Evolutionary conservation across 1,140 invertebrate genomes (phyloP), one percentile per base, ranked within the genome.

Genomic region (Drosophila kohkoa): DNA sequence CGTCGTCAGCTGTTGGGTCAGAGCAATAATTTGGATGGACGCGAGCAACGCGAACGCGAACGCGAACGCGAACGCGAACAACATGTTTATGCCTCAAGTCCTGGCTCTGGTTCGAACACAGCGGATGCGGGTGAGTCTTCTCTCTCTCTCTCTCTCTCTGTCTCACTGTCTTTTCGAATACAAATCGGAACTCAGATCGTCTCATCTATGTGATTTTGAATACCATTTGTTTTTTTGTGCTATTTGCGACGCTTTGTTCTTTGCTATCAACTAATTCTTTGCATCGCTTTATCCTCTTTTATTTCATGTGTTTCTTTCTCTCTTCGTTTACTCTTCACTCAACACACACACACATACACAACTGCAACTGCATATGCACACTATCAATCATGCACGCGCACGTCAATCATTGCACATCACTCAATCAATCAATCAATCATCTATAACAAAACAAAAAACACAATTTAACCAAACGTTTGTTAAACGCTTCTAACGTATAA

Each of bases 1-100:
- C 76, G 86, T 6, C 79, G 87, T 1, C 91, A 89, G 45, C 72
- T 85, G 5, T 13, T 89, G 45, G 83, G 83, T 0, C 82, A 90
- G 41, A 71, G 46, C 62, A 75, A 68, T 52, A 80, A 75, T 63
- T 32, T 79, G 43, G 79, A 87, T 16, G 82, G 68, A 1, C 67
- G 73, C 41, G 81, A 82, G 45, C 76, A 75, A 25, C 63, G 49
- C 15, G 16, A 48, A 63, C 63, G 49, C 15, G 15, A 48, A 63
- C n/a, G n/a, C n/a, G n/a, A 75, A 25, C 63, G 49, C 15, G 16
- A 48, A 63, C 16, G 10, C 32, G 30, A 5, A n/a, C 41, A 43
- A n/a, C 41, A 38, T 38, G 10, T 38, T 10, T 43, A n/a, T 13
- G 41, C 11, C 41, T 13, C n/a, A 2, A 13, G 41, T n/a, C n/a